phyloP scores from a whole-genome alignment of 2,113 vertebrate species.

The Diadophis punctatus region DNA sequence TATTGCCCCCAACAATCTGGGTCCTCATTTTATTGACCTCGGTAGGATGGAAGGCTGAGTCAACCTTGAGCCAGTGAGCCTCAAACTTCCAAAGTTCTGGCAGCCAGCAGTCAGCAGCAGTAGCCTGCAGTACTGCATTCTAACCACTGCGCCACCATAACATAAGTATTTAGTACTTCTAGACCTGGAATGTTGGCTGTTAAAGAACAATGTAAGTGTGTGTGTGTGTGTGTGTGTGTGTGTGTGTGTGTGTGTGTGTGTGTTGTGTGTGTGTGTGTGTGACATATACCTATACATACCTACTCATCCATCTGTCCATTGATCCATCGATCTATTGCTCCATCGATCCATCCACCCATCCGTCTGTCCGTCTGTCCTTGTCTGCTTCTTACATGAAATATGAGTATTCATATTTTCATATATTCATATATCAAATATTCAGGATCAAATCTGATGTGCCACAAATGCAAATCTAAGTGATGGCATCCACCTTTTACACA shows the following conservation, averaged over 20 bases:
- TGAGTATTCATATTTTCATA: too few species aligned
- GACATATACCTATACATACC: background rate
- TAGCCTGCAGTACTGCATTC: too few species aligned
- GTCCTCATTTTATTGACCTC: too few species aligned
- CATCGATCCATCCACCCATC: background rate
- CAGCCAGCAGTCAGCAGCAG: too few species aligned
- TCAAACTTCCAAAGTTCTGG: too few species aligned
- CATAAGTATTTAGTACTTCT: background rate
- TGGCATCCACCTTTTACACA: background rate
- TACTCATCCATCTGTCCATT: too few species aligned
- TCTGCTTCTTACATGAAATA: background rate
- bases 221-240: background rate
- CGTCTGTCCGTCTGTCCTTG: background rate
- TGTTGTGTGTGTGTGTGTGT: background rate
- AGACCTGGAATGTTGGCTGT: background rate
- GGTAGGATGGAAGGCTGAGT: too few species aligned
- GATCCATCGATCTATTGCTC: background rate
- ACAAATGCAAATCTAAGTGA: conserved; percentile 1
- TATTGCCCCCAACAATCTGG: too few species aligned
- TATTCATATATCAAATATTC: too few species aligned
- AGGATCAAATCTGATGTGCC: background rate
- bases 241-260: background rate
- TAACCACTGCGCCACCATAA: background rate
- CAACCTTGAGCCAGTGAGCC: too few species aligned
- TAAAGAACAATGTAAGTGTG: background rate